phyloP scores from a whole-genome alignment of 53 echinoderm and acorn worm species.

The Holothuria leucospilota region DNA sequence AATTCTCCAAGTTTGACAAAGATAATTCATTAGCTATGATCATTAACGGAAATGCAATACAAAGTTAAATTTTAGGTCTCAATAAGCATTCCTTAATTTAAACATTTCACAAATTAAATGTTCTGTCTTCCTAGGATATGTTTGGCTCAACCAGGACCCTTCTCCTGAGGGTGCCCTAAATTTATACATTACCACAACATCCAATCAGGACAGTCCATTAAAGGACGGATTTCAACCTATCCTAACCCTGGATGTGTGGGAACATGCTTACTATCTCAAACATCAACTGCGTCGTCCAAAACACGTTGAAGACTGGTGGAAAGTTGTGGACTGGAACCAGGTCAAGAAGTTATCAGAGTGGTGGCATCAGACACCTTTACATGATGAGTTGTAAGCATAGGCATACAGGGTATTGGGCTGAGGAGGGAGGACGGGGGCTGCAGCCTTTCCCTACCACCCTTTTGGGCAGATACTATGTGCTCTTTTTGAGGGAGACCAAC shows the following conservation, averaged over 20 bases:
- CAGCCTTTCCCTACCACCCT: too few relatives aligned
- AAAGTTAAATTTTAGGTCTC: too few relatives aligned
- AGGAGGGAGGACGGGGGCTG: too few relatives aligned
- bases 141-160: conserved; percentile 62
- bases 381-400: conserved; percentile 58
- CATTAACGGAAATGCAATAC: too few relatives aligned
- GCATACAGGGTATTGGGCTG: too few relatives aligned
- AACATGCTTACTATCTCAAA: conserved; percentile 85
- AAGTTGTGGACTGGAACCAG: conserved; percentile 66
- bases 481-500: too few relatives aligned
- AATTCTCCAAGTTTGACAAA: too few relatives aligned
- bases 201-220: conserved; percentile 74
- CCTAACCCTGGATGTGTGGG: conserved; percentile 80
- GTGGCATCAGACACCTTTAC: conserved; percentile 52
- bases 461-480: too few relatives aligned
- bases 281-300: conserved; percentile 61
- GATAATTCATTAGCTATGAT: too few relatives aligned
- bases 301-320: conserved; percentile 78
- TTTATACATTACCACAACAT: conserved; percentile 62
- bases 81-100: too few relatives aligned
- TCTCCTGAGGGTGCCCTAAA: not conserved
- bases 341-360: conserved; percentile 65
- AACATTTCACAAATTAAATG: too few relatives aligned
- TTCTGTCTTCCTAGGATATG: conserved; percentile 58
- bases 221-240: conserved; percentile 71